Percentiles rank a stretch among this genome's conserved stretches.
phyloP scores from a whole-genome alignment of 1,140 invertebrate species.

The Hestina assimilis region DNA sequence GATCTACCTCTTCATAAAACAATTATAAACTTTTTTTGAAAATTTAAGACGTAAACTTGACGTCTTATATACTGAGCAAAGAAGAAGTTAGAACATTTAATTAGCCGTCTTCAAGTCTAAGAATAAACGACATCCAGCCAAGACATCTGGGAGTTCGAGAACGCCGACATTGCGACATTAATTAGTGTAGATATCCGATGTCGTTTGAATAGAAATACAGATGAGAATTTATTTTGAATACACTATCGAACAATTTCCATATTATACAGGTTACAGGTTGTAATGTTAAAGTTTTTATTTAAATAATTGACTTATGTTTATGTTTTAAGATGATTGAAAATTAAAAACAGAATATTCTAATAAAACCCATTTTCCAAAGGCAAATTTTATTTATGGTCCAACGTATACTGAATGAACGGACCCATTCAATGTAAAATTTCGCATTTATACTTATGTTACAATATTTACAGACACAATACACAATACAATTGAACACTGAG shows the following conservation, averaged over 20 bases:
- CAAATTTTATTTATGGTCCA: constrained; percentile 76
- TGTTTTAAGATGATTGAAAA: neutral
- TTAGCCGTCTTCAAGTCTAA: constrained; percentile 10
- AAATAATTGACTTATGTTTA: neutral
- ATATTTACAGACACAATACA: constrained; percentile 70
- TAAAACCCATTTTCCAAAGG: constrained; percentile 62
- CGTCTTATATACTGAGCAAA: neutral
- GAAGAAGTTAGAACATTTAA: constrained; percentile 6
- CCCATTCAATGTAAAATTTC: constrained; percentile 74
- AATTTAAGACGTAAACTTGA: neutral
- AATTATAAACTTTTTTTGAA: neutral
- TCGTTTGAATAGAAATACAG: constrained; percentile 68
- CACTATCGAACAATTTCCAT: neutral
- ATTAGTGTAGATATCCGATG: constrained; percentile 63
- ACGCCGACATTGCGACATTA: constrained; percentile 47
- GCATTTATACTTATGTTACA: constrained; percentile 71
- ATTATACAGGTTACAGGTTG: no score
- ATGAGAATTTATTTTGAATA: constrained; percentile 61
- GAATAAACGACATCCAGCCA: constrained; percentile 27
- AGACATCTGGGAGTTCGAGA: constrained; percentile 21
- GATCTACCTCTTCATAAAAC: no score
- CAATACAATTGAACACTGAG: constrained; percentile 60
- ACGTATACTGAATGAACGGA: constrained; percentile 76
- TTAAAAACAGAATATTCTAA: constrained; percentile 11
- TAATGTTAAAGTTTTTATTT: neutral